Conservation (phyloP, 1,140 invertebrate genomes). For the Drosophila albomicans region DNA sequence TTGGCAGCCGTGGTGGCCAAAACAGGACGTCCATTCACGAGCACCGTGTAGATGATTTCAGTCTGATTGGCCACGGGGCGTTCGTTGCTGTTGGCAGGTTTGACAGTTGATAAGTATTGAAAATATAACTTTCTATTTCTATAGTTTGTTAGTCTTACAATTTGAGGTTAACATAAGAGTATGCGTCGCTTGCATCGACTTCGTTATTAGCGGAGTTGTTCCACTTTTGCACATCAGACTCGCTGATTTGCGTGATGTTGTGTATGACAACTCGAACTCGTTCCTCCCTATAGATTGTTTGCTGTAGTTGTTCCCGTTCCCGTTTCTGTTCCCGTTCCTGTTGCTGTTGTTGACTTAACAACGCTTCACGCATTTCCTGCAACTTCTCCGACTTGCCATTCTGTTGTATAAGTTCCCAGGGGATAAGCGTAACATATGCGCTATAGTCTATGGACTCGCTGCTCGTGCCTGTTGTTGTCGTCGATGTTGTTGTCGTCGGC, state of each 20-base stretch:
- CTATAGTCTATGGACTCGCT: constrained; percentile 65
- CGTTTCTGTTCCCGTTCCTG: constrained; percentile 1
- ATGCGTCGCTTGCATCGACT: constrained; percentile 52
- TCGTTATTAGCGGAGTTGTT: constrained; percentile 48
- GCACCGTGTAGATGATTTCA: constrained; percentile 91
- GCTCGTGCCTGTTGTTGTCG: constrained; percentile 19
- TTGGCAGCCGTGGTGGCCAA: constrained; percentile 91
- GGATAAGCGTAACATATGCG: constrained; percentile 73
- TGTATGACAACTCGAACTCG: constrained; percentile 85
- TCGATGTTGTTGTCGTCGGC: constrained; percentile 19
- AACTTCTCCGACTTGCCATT: constrained; percentile 77
- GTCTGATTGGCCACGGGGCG: constrained; percentile 80
- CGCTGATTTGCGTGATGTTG: constrained; percentile 84
- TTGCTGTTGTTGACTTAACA: constrained; percentile 61
- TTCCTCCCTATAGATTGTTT: constrained; percentile 61
- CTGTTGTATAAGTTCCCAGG: constrained; percentile 80
- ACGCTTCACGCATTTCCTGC: constrained; percentile 64
- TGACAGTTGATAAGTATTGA: no score
- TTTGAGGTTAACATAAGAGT: constrained; percentile 81
- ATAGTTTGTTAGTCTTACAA: constrained; percentile 55
- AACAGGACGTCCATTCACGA: constrained; percentile 91
- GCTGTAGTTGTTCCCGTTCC: constrained; percentile 27
- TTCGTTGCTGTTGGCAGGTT: constrained; percentile 57
- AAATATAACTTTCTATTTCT: background rate
- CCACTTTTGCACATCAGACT: constrained; percentile 75